These are phyloP conservation scores for Diplosoma virens DNA, from an alignment of 23 tunicate genomes.

Conservation along the genomic window DNA sequence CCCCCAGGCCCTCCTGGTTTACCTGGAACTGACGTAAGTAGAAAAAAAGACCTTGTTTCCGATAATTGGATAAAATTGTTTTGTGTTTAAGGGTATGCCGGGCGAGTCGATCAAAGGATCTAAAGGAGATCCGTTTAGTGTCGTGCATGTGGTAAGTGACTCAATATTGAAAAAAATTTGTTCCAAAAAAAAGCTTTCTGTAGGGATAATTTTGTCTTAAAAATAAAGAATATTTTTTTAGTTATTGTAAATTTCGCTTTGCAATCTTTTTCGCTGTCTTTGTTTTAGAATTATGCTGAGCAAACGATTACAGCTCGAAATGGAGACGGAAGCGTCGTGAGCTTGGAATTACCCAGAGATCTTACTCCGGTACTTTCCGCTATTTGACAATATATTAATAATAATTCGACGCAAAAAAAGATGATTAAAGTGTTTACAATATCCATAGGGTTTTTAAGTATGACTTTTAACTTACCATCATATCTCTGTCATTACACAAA, in stretches of 20 bases:
- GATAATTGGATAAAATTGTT: neutral
- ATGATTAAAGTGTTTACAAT: no score
- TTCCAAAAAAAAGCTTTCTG: no score
- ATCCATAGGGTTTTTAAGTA: no score
- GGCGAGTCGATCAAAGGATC: slow-evolving; percentile 75
- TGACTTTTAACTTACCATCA: no score
- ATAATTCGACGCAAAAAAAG: no score
- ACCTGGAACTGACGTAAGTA: slow-evolving; percentile 68
- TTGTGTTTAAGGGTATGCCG: slow-evolving; percentile 46
- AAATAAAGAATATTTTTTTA: no score
- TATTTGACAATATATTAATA: no score
- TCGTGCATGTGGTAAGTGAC: slow-evolving; percentile 71
- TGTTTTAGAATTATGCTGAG: slow-evolving; percentile 72
- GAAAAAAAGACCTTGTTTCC: neutral
- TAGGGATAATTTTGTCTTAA: no score
- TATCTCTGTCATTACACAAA: no score
- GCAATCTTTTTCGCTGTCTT: neutral
- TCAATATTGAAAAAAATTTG: no score
- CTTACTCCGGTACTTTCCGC: slow-evolving; percentile 36
- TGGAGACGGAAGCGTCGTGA: slow-evolving; percentile 57
- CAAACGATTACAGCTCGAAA: slow-evolving; percentile 67
- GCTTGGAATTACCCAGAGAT: slow-evolving; percentile 45
- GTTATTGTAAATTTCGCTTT: no score
- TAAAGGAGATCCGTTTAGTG: slow-evolving; percentile 82
- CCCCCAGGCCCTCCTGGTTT: slow-evolving; percentile 90